phyloP scores from a whole-genome alignment of 2,888 invertebrate genomes.

The Amphimallon solstitiale region DNA sequence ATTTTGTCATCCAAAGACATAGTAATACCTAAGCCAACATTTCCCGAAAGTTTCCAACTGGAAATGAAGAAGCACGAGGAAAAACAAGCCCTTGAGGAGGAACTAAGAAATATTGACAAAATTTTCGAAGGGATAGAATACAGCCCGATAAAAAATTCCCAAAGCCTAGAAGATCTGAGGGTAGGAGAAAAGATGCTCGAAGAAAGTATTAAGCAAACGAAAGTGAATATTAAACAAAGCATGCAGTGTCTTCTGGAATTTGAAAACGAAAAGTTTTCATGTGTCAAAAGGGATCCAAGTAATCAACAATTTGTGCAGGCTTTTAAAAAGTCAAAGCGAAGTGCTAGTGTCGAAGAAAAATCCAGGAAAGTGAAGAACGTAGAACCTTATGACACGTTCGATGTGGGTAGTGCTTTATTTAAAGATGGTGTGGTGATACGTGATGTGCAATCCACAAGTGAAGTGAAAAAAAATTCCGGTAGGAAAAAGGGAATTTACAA shows the following conservation, averaged over 20 bases:
- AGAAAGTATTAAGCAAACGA: constrained; percentile 32
- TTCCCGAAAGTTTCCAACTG: constrained; percentile 10
- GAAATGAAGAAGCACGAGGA: neutral
- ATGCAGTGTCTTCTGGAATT: constrained; percentile 32
- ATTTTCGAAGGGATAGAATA: constrained; percentile 4
- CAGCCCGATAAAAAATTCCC: constrained; percentile 16
- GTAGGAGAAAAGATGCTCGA: constrained; percentile 7
- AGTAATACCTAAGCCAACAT: constrained; percentile 10
- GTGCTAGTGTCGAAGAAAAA: constrained; percentile 6
- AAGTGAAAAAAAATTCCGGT: constrained; percentile 20
- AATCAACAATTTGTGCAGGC: constrained; percentile 30
- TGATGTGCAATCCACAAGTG: constrained; percentile 16
- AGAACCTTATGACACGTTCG: constrained; percentile 37
- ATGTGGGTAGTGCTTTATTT: constrained; percentile 35
- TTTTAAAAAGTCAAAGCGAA: constrained; percentile 33
- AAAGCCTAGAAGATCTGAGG: constrained; percentile 31
- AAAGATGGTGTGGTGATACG: constrained; percentile 27
- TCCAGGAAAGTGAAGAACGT: constrained; percentile 23
- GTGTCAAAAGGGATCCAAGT: neutral
- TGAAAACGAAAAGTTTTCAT: constrained; percentile 1
- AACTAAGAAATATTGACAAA: neutral
- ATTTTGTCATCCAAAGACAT: constrained; percentile 14
- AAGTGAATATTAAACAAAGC: constrained; percentile 26
- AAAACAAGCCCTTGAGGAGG: neutral
- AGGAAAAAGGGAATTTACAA: constrained; percentile 35